Conservation (phyloP, 2,888 invertebrate species). For the Rapana venosa region DNA sequence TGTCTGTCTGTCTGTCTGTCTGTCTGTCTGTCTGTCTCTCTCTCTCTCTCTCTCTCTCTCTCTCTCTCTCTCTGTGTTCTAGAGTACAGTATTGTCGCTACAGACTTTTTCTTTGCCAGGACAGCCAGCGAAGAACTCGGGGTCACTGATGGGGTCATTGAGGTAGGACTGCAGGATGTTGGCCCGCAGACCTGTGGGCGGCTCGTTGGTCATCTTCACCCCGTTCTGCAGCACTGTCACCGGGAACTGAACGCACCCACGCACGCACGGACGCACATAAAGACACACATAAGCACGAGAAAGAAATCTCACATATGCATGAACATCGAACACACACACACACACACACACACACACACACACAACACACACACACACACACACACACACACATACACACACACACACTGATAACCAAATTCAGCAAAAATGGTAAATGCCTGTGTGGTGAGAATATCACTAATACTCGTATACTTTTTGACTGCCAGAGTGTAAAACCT, state of each 20-base stretch:
- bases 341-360: too few species aligned
- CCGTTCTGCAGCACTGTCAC: slow-evolving; percentile 91
- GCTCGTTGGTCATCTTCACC: slow-evolving; percentile 96
- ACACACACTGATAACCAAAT: background rate
- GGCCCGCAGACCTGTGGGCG: slow-evolving; percentile 91
- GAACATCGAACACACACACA: too few species aligned
- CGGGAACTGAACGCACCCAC: slow-evolving; percentile 84
- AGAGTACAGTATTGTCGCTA: background rate
- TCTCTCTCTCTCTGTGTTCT: too few species aligned
- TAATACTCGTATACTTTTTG: too few species aligned
- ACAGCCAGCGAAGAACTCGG: slow-evolving; percentile 88
- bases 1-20: background rate
- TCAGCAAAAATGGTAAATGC: too few species aligned
- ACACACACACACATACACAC: background rate
- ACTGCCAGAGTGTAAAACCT: too few species aligned
- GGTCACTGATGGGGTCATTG: slow-evolving; percentile 91
- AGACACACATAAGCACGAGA: background rate
- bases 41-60: too few species aligned
- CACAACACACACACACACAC: background rate
- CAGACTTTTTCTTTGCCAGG: slow-evolving; percentile 82
- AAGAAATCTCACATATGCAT: too few species aligned
- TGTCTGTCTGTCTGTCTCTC: too few species aligned
- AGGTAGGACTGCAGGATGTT: slow-evolving; percentile 91
- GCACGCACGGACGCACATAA: background rate
- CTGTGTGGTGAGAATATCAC: too few species aligned